Evolutionary conservation across 2,888 invertebrate species (phyloP).

Genomic region (Napeogenes sylphis): DNA sequence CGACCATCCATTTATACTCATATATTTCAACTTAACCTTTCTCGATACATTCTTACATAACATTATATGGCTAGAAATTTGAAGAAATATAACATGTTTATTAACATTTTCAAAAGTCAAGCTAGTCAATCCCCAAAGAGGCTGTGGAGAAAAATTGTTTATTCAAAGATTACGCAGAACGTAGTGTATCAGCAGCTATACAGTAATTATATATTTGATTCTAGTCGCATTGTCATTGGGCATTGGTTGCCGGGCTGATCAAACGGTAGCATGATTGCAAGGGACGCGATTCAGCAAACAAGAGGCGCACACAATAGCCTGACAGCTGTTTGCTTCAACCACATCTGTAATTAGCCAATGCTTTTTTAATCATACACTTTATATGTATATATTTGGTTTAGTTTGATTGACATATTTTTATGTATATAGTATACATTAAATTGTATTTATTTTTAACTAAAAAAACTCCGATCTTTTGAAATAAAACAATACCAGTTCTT

Average conservation of each 20-base stretch:
- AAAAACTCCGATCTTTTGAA: no score
- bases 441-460: no score
- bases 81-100: no score
- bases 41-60: no score
- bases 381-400: no score
- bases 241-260: neutral
- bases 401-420: no score
- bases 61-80: no score
- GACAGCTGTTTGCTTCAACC: constrained; percentile 2
- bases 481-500: no score
- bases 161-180: neutral
- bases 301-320: constrained; percentile 1
- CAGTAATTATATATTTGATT: constrained; percentile 4
- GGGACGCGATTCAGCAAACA: constrained; percentile 2
- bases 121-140: neutral
- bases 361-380: neutral
- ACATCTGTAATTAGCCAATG: constrained; percentile 1
- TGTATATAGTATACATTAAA: no score
- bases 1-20: no score
- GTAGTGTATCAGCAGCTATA: neutral
- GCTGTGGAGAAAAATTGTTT: neutral
- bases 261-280: constrained; percentile 5
- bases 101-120: no score
- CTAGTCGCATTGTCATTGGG: constrained; percentile 2
- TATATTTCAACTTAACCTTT: no score